These are phyloP conservation scores for Xerus rutilus DNA, from an alignment of 2,797 vertebrate species.

Conservation along the genomic window DNA sequence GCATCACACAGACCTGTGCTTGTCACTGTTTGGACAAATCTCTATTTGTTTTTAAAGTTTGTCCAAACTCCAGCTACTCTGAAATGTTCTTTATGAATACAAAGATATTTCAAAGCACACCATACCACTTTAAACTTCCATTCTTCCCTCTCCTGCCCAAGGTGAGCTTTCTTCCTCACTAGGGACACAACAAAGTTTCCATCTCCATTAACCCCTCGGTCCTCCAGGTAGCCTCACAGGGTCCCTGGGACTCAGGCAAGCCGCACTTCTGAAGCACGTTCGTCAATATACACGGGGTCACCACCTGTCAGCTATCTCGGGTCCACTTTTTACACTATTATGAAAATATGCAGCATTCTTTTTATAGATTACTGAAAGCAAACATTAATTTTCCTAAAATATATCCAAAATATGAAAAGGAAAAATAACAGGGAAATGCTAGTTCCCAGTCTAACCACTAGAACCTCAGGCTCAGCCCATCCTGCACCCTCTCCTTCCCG, in stretches of 20 bases:
- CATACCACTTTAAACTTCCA: not conserved
- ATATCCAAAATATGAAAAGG: not conserved
- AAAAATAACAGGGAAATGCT: not conserved
- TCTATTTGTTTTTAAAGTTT: not conserved
- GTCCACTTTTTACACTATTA: not conserved
- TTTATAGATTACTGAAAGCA: not conserved
- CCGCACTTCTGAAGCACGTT: fast-evolving
- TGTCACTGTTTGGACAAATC: not conserved
- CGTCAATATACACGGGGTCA: too few species aligned
- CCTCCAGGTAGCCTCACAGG: not conserved
- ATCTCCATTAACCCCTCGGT: fast-evolving
- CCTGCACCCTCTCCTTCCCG: fast-evolving
- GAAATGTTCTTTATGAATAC: not conserved
- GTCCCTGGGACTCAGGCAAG: fast-evolving
- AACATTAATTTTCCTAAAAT: not conserved
- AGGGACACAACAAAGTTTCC: not conserved
- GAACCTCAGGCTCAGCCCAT: not conserved
- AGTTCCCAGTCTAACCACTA: too few species aligned
- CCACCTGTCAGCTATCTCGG: fast-evolving
- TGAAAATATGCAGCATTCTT: not conserved
- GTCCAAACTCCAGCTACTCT: fast-evolving
- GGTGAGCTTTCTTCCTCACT: not conserved
- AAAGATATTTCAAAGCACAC: fast-evolving
- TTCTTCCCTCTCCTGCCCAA: not conserved
- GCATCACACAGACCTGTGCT: fast-evolving